These are phyloP conservation scores for Falcunculus frontatus DNA, from an alignment of 2,113 vertebrate species.

Conservation along the genomic window DNA sequence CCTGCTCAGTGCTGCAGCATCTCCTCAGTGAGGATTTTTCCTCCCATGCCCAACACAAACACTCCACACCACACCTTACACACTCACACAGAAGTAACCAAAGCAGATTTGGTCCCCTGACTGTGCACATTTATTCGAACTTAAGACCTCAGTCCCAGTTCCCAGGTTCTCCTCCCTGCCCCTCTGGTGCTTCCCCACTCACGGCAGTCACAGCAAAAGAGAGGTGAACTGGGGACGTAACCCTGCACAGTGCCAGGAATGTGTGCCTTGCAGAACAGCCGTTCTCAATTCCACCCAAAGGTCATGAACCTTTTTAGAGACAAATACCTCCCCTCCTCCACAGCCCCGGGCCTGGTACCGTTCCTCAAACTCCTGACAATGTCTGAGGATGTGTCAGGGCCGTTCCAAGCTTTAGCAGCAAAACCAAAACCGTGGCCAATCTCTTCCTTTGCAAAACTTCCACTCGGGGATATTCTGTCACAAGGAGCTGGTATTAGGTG, in stretches of 20 bases:
- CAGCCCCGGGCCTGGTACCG: neutral
- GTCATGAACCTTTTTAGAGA: neutral
- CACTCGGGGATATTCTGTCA: neutral
- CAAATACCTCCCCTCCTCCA: neutral
- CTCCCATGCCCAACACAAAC: fast-evolving
- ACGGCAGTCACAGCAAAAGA: neutral
- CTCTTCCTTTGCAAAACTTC: neutral
- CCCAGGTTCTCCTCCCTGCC: neutral
- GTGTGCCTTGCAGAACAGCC: neutral
- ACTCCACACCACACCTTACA: neutral
- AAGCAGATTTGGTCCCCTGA: neutral
- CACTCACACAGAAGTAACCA: neutral
- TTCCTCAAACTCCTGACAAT: neutral
- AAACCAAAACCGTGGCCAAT: neutral
- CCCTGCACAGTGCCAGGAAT: neutral
- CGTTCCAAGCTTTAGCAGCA: neutral
- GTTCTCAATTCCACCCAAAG: neutral
- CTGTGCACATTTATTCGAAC: neutral
- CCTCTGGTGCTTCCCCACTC: neutral
- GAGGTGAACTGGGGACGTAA: neutral
- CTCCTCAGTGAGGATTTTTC: neutral
- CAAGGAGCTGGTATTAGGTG: neutral
- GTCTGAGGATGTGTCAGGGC: neutral
- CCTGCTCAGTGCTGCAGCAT: neutral
- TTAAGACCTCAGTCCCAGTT: neutral